Evolutionary conservation across 2,888 invertebrate genomes (phyloP).

Genomic region (Epinotia ramella): DNA sequence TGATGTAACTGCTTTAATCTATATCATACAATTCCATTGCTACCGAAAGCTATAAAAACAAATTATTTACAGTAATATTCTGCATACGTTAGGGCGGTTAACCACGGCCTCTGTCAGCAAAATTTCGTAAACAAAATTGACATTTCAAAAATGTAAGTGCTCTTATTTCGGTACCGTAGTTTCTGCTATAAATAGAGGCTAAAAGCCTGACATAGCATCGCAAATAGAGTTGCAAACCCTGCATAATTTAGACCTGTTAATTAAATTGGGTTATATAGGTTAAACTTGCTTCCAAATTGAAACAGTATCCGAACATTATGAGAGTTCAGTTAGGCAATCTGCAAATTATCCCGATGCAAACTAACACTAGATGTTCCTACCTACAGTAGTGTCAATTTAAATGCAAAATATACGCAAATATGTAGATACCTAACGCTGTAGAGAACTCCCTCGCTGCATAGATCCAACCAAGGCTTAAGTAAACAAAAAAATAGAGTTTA

Average conservation of each 20-base stretch:
- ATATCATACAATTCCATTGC: constrained; percentile 55
- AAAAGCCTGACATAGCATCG: constrained; percentile 25
- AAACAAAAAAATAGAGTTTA: neutral
- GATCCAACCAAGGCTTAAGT: constrained; percentile 19
- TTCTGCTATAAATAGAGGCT: constrained; percentile 35
- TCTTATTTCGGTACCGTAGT: constrained; percentile 27
- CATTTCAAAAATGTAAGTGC: constrained; percentile 36
- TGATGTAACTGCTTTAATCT: constrained; percentile 59
- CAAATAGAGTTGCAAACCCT: constrained; percentile 27
- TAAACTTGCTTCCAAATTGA: constrained; percentile 39
- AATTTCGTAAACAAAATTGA: constrained; percentile 19
- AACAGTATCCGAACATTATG: constrained; percentile 26
- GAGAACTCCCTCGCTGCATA: constrained; percentile 29
- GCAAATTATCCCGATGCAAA: constrained; percentile 25
- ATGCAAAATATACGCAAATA: constrained; percentile 24
- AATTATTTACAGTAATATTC: constrained; percentile 37
- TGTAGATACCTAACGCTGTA: constrained; percentile 14
- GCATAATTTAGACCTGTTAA: constrained; percentile 15
- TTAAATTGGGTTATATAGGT: constrained; percentile 34
- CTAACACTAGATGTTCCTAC: constrained; percentile 19
- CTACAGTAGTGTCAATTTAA: constrained; percentile 19
- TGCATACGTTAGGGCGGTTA: constrained; percentile 21
- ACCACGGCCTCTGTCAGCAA: constrained; percentile 13
- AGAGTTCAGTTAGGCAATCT: constrained; percentile 30
- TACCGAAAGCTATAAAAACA: constrained; percentile 59